These are phyloP conservation scores for Apogon talboti DNA, from an alignment of 2,797 vertebrate genomes.

Conservation along the genomic window DNA sequence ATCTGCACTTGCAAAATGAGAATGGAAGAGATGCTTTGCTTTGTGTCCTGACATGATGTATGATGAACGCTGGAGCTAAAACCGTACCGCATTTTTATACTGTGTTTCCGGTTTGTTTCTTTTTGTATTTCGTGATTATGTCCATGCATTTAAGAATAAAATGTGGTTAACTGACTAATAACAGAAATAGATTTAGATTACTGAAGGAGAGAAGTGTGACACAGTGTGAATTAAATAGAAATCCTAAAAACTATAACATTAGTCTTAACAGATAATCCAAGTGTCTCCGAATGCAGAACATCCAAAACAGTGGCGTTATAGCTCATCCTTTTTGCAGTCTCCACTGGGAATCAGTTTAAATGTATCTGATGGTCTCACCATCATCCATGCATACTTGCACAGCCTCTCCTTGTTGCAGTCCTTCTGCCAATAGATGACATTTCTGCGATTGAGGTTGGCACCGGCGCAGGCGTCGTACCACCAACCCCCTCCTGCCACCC, in stretches of 20 bases:
- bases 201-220: neutral
- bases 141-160: constrained; percentile 73
- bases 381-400: constrained; percentile 91
- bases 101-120: constrained; percentile 48
- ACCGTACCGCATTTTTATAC: constrained; percentile 49
- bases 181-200: neutral
- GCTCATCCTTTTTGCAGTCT: constrained; percentile 81
- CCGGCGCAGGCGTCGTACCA: constrained; percentile 90
- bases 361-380: constrained; percentile 83
- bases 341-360: constrained; percentile 67
- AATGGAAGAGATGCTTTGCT: constrained; percentile 52
- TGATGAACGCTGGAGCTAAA: constrained; percentile 47
- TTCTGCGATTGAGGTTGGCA: constrained; percentile 89
- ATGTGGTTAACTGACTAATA: constrained; percentile 52
- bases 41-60: constrained; percentile 41
- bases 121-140: constrained; percentile 72
- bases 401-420: constrained; percentile 86
- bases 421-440: constrained; percentile 90
- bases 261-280: neutral
- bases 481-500: constrained; percentile 86
- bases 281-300: constrained; percentile 4
- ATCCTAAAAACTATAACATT: neutral
- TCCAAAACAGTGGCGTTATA: constrained; percentile 63
- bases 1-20: constrained; percentile 48
- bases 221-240: neutral